Evolutionary conservation across 2,113 vertebrate genomes (phyloP).

Genomic region (Glareola pratincola): DNA sequence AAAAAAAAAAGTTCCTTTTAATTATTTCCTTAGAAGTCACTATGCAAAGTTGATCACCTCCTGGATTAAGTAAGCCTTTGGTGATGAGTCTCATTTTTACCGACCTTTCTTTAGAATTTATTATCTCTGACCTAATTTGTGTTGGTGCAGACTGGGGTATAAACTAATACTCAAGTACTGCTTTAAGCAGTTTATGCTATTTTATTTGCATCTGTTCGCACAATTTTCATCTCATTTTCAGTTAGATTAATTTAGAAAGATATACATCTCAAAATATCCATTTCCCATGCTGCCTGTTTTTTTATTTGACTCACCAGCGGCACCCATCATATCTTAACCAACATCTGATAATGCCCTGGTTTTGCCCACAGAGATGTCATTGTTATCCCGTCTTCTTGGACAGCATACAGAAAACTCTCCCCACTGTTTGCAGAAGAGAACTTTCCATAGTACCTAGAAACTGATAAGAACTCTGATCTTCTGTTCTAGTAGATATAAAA

Average conservation of each 20-base stretch:
- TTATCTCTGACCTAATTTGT: not conserved
- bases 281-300: not conserved
- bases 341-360: not conserved
- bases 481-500: not conserved
- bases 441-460: not conserved
- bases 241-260: not conserved
- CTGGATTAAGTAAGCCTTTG: not conserved
- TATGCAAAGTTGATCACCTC: not conserved
- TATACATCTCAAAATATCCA: not conserved
- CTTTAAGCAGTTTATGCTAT: not conserved
- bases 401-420: not conserved
- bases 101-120: not conserved
- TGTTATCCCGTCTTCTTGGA: not conserved
- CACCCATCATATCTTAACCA: not conserved
- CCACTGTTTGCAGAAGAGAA: not conserved
- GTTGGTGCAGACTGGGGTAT: not conserved
- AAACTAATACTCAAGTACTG: not conserved
- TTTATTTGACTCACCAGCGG: not conserved
- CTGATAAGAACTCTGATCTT: not conserved
- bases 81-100: not conserved
- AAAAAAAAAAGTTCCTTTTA: not conserved
- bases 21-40: not conserved
- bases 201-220: not conserved
- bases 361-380: not conserved
- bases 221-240: not conserved